Evolutionary conservation across 2,113 vertebrate species (phyloP).

Genomic region (Steatornis caripensis): DNA sequence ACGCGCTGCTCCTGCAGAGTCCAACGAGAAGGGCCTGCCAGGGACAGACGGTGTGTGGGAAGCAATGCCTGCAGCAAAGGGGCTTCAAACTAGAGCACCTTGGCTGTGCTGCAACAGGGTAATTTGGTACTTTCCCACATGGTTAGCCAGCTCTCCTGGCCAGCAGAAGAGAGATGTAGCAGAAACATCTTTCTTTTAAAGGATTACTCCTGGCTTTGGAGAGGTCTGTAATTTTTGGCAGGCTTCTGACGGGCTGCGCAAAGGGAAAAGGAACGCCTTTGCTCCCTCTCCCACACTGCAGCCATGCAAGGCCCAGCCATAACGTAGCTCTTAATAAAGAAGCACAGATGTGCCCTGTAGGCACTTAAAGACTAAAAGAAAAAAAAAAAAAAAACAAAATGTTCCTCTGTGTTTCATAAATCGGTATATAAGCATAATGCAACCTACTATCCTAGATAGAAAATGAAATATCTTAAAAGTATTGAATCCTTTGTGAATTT

Average conservation of each 20-base stretch:
- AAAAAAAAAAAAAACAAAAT: not conserved
- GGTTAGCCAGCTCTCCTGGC: constrained; percentile 17
- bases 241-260: not conserved
- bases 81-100: not conserved
- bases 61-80: not conserved
- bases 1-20: not conserved
- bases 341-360: constrained; percentile 22
- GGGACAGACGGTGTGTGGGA: not conserved
- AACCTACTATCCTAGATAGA: not conserved
- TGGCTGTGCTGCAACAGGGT: not conserved
- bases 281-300: not conserved
- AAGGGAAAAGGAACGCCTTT: constrained; percentile 3
- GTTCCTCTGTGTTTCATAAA: constrained; percentile 47
- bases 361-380: not conserved
- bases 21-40: not conserved
- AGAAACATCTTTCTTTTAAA: constrained; percentile 18
- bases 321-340: not conserved
- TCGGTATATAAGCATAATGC: not conserved
- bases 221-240: constrained; percentile 28
- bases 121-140: constrained; percentile 25
- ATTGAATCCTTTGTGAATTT: constrained; percentile 51
- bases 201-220: not conserved
- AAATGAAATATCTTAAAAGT: constrained; percentile 24
- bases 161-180: not conserved
- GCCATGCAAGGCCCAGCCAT: not conserved